Base-by-base conservation (phyloP, 2,797 vertebrate genomes). In the Tokudaia muenninki region DNA sequence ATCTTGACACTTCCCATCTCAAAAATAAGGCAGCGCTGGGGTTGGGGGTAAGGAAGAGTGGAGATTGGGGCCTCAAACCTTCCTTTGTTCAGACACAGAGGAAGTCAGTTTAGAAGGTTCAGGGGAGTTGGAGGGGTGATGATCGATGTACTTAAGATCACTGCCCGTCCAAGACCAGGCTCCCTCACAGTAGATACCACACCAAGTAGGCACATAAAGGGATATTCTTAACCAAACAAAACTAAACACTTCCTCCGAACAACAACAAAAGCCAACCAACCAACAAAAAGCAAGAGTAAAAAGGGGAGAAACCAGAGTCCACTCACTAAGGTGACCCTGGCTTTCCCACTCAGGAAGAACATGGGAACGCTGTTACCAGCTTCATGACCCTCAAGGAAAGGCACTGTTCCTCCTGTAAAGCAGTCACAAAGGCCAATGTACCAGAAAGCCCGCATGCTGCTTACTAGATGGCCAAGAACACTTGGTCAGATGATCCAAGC, bases 381-480 rank as follows among this genome's bases (percentile, higher is more conserved):
- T 84, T 75, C 79, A 37, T 21, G 59, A 2, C 52, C 29, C 72
- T 37, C 50, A 79, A 93, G 55, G 47, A 75, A 77, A 84, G 50
- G 67, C 52, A 70, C 19, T 0, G 4, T 37, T 82, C 79, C 41
- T n/a, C 57, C 70, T 77, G 61, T 22, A 67, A 4, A 65, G 67
- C 95, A 92, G 7, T 67, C 92, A 87, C 17, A 57, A 92, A 75
- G 72, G 47, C 92, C 90, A 31, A 89, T 63, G 21, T 17, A 4
- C 44, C 75, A 31, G 34, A 1, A 47, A 70, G 47, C 74, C 97
- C 31, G 77, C 82, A 57, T 41, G 3, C 47, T 82, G 50, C 75
- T 75, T 94, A 75, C 81, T 72, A 59, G 61, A 41, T 8, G 21
- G 61, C 12, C 50, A 84, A 82, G 79, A 78, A 96, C 96, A 72